Conservation (phyloP, 23 tunicate species). For the Trididemnum clinides region DNA sequence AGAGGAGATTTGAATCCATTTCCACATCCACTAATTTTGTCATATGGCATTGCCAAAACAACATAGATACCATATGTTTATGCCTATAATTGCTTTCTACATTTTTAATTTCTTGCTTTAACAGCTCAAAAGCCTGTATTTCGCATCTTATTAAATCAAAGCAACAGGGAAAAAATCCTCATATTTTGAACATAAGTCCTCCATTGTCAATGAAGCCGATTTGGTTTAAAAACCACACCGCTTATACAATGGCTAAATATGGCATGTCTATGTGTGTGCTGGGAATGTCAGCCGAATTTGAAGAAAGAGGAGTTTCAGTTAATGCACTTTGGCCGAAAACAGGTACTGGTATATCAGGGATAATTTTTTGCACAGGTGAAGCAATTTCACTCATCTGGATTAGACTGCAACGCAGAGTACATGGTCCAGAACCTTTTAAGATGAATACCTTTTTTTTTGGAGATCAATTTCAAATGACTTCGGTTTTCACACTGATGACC, state of each 20-base stretch:
- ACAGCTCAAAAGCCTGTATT: conserved; percentile 78
- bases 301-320: conserved; percentile 81
- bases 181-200: conserved; percentile 96
- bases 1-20: no score
- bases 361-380: no score
- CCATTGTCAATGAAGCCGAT: conserved; percentile 93
- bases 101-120: neutral
- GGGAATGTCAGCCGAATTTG: conserved; percentile 95
- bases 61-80: no score
- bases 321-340: conserved; percentile 98
- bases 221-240: conserved; percentile 92
- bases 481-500: no score
- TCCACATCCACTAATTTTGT: no score
- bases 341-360: conserved; percentile 15
- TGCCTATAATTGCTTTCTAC: neutral
- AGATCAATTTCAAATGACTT: no score
- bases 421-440: no score
- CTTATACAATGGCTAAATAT: conserved; percentile 94
- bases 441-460: no score
- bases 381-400: no score
- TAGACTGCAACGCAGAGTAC: no score
- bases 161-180: conserved; percentile 82
- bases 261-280: conserved; percentile 99
- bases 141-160: conserved; percentile 89
- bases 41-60: no score